A percentile compares a stretch with the other conserved stretches of the same genome.
These are phyloP conservation scores for Pluvialis apricaria DNA, from an alignment of 2,113 vertebrate genomes.

Conservation along the genomic window DNA sequence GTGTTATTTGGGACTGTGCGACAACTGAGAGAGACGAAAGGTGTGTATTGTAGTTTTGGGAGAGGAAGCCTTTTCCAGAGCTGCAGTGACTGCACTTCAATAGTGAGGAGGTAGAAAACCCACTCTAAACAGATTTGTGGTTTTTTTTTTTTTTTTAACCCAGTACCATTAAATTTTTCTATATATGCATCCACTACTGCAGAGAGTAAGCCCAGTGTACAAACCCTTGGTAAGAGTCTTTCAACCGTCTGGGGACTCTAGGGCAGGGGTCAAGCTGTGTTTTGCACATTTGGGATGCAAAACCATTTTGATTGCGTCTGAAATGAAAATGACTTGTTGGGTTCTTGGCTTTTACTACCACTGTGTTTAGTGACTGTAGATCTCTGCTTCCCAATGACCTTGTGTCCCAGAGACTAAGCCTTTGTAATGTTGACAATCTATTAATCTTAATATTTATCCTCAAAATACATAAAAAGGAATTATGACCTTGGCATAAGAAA, in stretches of 20 bases:
- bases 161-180: neutral
- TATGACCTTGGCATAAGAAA: conserved; percentile 28
- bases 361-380: neutral
- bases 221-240: neutral
- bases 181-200: neutral
- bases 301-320: neutral
- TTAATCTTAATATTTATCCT: conserved; percentile 58
- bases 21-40: neutral
- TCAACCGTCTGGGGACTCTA: neutral
- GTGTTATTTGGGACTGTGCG: neutral
- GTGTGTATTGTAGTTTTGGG: neutral
- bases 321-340: neutral
- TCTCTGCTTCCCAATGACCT: conserved; percentile 11
- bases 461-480: conserved; percentile 55
- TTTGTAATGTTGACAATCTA: neutral
- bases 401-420: neutral
- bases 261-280: neutral
- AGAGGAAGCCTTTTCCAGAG: neutral
- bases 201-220: neutral
- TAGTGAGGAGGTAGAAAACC: neutral
- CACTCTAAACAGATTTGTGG: neutral
- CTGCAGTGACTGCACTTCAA: neutral
- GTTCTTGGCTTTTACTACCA: neutral
- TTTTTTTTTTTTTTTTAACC: neutral
- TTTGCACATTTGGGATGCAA: neutral